A percentile compares a stretch with the other conserved stretches of the same genome.
Evolutionary conservation across 2,888 invertebrate genomes (phyloP).

Genomic region (Hyposoter dolosus): DNA sequence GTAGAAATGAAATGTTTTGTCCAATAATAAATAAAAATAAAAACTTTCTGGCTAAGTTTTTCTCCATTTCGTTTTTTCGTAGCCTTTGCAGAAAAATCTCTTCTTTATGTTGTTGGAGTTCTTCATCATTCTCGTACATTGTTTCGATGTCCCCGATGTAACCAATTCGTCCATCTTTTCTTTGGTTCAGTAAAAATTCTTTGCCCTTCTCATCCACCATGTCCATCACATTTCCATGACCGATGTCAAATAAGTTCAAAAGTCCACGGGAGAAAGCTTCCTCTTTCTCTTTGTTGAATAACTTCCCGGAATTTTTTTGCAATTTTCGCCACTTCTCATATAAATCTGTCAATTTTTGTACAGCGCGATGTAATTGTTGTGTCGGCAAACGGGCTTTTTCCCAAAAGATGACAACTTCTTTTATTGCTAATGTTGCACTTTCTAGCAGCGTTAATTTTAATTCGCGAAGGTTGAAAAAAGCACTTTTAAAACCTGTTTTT

Average conservation of each 20-base stretch:
- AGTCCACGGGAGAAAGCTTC: constrained; percentile 59
- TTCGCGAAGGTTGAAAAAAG: constrained; percentile 69
- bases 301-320: constrained; percentile 74
- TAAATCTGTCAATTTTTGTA: constrained; percentile 71
- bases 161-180: constrained; percentile 48
- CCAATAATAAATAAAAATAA: constrained; percentile 40
- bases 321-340: constrained; percentile 78
- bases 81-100: constrained; percentile 32
- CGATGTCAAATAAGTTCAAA: constrained; percentile 67
- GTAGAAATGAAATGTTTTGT: constrained; percentile 35
- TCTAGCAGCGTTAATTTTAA: constrained; percentile 67
- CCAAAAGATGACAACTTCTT: constrained; percentile 69
- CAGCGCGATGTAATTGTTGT: constrained; percentile 57
- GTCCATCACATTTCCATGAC: constrained; percentile 61
- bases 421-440: constrained; percentile 63
- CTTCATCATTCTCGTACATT: constrained; percentile 35
- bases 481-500: constrained; percentile 68
- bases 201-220: constrained; percentile 49
- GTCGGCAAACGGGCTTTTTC: constrained; percentile 69
- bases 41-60: constrained; percentile 37
- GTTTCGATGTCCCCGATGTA: constrained; percentile 43
- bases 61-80: constrained; percentile 39
- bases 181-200: constrained; percentile 52
- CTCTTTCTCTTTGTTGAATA: constrained; percentile 60
- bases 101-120: constrained; percentile 33